Evolutionary conservation across 2,113 vertebrate genomes (phyloP).

Genomic region (Lontra canadensis): DNA sequence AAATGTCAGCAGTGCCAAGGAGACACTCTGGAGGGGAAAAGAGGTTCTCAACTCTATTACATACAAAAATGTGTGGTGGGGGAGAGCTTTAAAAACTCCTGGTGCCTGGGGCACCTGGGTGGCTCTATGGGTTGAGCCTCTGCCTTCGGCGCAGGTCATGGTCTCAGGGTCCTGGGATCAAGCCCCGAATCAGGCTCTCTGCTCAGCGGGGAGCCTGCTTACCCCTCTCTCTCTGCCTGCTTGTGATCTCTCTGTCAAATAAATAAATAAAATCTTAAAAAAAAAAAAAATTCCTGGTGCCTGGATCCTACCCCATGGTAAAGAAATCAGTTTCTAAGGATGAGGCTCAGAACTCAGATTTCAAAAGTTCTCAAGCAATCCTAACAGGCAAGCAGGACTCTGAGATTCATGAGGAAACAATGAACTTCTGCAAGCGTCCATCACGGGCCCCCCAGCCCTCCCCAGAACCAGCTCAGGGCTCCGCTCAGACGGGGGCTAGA

Average conservation of each 20-base stretch:
- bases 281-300: neutral
- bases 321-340: neutral
- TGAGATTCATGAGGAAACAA: fast-evolving
- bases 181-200: too few species aligned
- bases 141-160: too few species aligned
- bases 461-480: neutral
- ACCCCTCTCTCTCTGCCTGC: too few species aligned
- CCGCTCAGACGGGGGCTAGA: neutral
- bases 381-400: neutral
- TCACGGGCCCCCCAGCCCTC: neutral
- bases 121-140: too few species aligned
- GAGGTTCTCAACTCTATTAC: neutral
- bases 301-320: too few species aligned
- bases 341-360: neutral
- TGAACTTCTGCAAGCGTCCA: fast-evolving
- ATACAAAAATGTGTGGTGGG: fast-evolving
- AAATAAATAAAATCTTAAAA: too few species aligned
- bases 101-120: too few species aligned
- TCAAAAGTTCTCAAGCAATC: neutral
- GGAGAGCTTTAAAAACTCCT: neutral
- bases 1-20: too few species aligned
- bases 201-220: too few species aligned
- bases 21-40: neutral
- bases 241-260: too few species aligned
- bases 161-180: too few species aligned